phyloP scores from a whole-genome alignment of 2,113 vertebrate species.

The Rhagologus leucostigma region DNA sequence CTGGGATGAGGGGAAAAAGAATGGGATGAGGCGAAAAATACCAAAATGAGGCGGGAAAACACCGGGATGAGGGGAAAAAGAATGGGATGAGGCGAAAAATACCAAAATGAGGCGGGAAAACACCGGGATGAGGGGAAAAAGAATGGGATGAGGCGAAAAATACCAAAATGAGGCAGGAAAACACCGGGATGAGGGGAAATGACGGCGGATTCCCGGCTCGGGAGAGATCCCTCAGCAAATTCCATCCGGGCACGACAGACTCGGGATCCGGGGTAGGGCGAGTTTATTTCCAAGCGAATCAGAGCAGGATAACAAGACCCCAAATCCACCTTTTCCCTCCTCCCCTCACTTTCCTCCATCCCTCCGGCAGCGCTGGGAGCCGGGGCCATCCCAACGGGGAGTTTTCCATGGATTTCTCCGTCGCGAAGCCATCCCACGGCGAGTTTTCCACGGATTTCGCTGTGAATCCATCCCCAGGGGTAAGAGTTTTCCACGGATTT shows the following conservation, averaged over 20 bases:
- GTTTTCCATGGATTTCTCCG: background rate
- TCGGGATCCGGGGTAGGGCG: background rate
- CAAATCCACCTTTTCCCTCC: background rate
- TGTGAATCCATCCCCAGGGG: background rate
- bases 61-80: too few species aligned
- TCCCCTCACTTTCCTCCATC: background rate
- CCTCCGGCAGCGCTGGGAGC: background rate
- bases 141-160: background rate
- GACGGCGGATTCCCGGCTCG: rapidly evolving
- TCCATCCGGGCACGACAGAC: rapidly evolving
- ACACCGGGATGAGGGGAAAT: too few species aligned
- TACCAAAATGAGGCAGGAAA: background rate
- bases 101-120: background rate
- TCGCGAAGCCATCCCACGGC: background rate
- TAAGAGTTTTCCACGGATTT: background rate
- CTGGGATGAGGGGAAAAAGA: too few species aligned
- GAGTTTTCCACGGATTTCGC: background rate
- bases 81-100: background rate
- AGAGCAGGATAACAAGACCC: background rate
- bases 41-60: background rate
- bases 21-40: background rate
- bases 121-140: too few species aligned
- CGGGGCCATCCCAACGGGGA: background rate
- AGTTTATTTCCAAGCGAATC: background rate
- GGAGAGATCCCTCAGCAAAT: background rate